Evolutionary conservation across 1,140 invertebrate species (phyloP), one percentile per base, ranked within the genome.

Genomic region (Maniola jurtina): DNA sequence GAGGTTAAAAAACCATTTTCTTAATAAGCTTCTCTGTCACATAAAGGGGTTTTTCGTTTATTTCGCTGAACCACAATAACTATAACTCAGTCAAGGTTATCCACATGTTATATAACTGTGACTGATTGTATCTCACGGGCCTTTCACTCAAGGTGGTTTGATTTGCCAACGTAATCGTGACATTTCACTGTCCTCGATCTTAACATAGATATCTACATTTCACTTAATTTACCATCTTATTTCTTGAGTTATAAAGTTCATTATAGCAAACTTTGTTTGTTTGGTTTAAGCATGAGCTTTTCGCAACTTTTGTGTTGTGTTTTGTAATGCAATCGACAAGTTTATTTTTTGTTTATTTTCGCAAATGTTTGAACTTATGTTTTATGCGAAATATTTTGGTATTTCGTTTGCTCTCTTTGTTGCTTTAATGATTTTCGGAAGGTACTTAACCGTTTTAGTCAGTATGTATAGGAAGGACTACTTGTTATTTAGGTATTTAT

Each of bases 131-230:
- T 66, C 56, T 70, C 64, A 33, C 42, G 34, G 61, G 64, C 73
- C 73, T 75, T 70, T 74, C 72, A 68, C 65, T 71, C 61, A 69
- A 74, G 64, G 67, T 72, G 45, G 68, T 61, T 70, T 59, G 72
- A 70, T 65, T 70, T 61, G 73, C 66, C 42, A 60, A 62, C 70
- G 67, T 70, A 72, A 75, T 75, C 59, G 56, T 63, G 64, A 68
- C 73, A 72, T 75, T 75, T 75, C 73, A 36, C 70, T 66, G 66
- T 25, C 50, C 36, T 13, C 45, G 58, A 47, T 66, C 59, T 45
- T 45, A 54, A 8, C 38, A 52, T 35, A 9, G n/a, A 33, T 36
- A 38, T 45, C 13, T 35, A 9, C 25, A 33, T 36, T 47, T 45
- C 13, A 35, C n/a, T 52, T 16, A 66, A 57, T 16, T 48, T 61